Evolutionary conservation across 2,888 invertebrate species (phyloP), one percentile per base, ranked within the genome.

Genomic region (Ethmia dodecea): DNA sequence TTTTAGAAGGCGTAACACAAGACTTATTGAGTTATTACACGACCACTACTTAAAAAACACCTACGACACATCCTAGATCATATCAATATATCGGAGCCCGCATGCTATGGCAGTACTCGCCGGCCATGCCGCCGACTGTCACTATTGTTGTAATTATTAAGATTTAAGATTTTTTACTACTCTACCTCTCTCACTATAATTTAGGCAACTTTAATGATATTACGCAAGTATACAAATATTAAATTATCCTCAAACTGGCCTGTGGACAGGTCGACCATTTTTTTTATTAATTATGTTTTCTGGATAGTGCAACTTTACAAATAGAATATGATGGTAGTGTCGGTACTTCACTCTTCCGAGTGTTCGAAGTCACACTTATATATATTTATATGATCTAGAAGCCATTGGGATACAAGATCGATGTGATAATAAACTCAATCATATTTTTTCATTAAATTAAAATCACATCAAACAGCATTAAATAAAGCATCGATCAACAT

Each of bases 341-440:
- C 28, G 28, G 25, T n/a, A n/a, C n/a, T n/a, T n/a, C n/a, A n/a
- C n/a, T n/a, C n/a, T n/a, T n/a, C n/a, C n/a, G n/a, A n/a, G n/a
- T 5, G 5, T 18, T 18, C 8, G n/a, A n/a, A n/a, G n/a, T 25
- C n/a, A 26, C 4, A 33, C 12, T 31, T 35, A 65, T 52, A 75
- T 81, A 84, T 84, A 86, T 84, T 84, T 79, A 83, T 86, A 86
- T 83, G 84, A 86, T 84, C 84, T 86, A 86, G 84, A 86, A 86
- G 76, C 71, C 62, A 79, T 70, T 64, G 70, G 65, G 65, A 75
- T 70, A 68, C 67, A 60, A 28, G 60, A 59, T 60, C 60, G 61
- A 59, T 55, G 60, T 49, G 57, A 65, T 49, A 51, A 58, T 55
- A 49, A 51, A 54, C 51, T 52, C 47, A 52, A 51, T 47, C 53